Evolutionary conservation across 2,113 vertebrate genomes (phyloP).

Genomic region (Ceyx cyanopectus): DNA sequence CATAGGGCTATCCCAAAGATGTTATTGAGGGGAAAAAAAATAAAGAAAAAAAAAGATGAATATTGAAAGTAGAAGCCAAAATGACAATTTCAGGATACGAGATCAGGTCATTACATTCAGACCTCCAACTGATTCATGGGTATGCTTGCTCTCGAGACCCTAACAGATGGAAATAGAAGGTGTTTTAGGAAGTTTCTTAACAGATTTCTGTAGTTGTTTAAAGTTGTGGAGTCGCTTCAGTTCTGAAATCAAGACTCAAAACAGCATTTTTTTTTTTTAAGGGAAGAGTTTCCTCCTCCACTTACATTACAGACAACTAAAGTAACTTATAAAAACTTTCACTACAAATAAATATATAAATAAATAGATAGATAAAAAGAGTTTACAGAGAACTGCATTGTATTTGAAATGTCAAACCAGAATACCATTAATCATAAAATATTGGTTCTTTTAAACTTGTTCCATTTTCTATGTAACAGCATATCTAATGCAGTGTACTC

Average conservation of each 20-base stretch:
- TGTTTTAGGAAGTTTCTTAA: not conserved
- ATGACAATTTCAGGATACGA: not conserved
- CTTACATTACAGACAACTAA: not conserved
- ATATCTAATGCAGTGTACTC: not conserved
- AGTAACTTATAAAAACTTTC: constrained; percentile 11
- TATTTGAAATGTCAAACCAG: constrained; percentile 36
- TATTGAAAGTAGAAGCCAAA: not conserved
- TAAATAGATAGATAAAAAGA: not conserved
- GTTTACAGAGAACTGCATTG: not conserved
- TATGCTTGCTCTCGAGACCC: not conserved
- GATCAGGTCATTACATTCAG: not conserved
- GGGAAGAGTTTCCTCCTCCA: not conserved
- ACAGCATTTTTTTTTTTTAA: not conserved
- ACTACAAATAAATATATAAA: not conserved
- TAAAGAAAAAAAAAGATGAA: not conserved
- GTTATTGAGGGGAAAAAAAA: not conserved
- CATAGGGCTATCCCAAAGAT: not conserved
- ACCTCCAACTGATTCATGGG: not conserved
- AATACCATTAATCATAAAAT: constrained; percentile 24
- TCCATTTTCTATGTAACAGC: constrained; percentile 18
- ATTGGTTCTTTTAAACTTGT: not conserved
- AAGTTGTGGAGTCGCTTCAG: not conserved
- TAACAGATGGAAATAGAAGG: not conserved
- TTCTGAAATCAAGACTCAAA: constrained; percentile 5
- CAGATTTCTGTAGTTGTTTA: not conserved